phyloP scores from a whole-genome alignment of 2,113 vertebrate species.

The Xiphophorus couchianus region DNA sequence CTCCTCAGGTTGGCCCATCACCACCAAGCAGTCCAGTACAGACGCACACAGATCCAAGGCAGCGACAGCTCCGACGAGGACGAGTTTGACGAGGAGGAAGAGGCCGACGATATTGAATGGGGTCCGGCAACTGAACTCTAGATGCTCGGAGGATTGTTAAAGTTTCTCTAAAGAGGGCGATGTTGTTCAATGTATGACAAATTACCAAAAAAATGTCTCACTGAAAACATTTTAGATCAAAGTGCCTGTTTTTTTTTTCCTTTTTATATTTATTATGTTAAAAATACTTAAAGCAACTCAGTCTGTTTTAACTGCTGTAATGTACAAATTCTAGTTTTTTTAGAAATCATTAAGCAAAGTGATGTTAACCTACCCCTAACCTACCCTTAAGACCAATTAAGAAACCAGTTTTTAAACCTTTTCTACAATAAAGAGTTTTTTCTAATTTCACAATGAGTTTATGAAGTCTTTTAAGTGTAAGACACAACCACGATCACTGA shows the following conservation, averaged over 20 bases:
- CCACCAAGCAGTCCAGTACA: slow-evolving; percentile 83
- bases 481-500: background rate
- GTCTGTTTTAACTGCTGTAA: background rate
- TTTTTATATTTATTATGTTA: slow-evolving; percentile 29
- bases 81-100: slow-evolving; percentile 47
- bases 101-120: slow-evolving; percentile 85
- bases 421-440: slow-evolving; percentile 59
- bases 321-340: slow-evolving; percentile 28
- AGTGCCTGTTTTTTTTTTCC: slow-evolving; percentile 31
- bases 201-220: background rate
- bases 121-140: slow-evolving; percentile 94
- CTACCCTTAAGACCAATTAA: background rate
- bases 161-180: background rate
- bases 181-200: background rate
- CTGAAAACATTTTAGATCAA: slow-evolving; percentile 27
- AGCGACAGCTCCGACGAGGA: slow-evolving; percentile 83
- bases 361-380: slow-evolving; percentile 1
- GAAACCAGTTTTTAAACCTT: slow-evolving; percentile 22
- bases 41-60: slow-evolving; percentile 86
- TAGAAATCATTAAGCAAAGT: slow-evolving; percentile 3
- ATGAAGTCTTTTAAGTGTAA: background rate
- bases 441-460: slow-evolving; percentile 13
- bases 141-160: slow-evolving; percentile 12
- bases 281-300: slow-evolving; percentile 17
- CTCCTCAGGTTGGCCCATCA: slow-evolving; percentile 83